Conservation (phyloP, 35 echinoderm and acorn worm species). For the Stichopus chloronotus region DNA sequence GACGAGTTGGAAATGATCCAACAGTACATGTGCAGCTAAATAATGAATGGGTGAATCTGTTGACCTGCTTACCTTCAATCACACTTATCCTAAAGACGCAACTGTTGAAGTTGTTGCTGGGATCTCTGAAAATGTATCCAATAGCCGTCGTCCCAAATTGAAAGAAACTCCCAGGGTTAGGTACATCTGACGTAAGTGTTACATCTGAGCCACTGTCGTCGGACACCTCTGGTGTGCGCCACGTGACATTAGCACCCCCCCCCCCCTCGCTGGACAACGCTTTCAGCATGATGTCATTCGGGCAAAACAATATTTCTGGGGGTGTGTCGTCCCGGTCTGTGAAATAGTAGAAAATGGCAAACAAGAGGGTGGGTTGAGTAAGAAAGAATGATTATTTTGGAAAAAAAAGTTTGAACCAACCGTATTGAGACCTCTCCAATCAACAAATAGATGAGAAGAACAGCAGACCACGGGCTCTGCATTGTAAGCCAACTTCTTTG, state of each 20-base stretch:
- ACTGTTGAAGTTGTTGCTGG: neutral
- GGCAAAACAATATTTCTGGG: neutral
- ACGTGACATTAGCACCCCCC: neutral
- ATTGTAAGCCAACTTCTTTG: no score
- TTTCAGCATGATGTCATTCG: neutral
- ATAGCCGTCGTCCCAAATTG: neutral
- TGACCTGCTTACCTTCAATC: neutral
- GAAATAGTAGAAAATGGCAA: no score
- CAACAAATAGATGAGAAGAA: no score
- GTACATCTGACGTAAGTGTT: neutral
- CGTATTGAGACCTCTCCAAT: no score
- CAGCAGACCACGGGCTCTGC: no score
- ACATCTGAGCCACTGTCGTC: neutral
- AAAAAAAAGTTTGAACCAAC: no score
- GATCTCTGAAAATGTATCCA: neutral
- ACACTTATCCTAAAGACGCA: neutral
- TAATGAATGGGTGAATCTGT: neutral
- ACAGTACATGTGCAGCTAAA: no score
- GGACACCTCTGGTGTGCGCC: neutral
- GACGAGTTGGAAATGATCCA: no score
- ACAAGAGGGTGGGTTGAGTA: no score
- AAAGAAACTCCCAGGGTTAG: neutral
- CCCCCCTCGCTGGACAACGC: neutral
- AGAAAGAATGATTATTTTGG: no score
- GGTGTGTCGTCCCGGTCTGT: neutral